phyloP scores from a whole-genome alignment of 2,888 invertebrate species.

The Apodemia duryi region DNA sequence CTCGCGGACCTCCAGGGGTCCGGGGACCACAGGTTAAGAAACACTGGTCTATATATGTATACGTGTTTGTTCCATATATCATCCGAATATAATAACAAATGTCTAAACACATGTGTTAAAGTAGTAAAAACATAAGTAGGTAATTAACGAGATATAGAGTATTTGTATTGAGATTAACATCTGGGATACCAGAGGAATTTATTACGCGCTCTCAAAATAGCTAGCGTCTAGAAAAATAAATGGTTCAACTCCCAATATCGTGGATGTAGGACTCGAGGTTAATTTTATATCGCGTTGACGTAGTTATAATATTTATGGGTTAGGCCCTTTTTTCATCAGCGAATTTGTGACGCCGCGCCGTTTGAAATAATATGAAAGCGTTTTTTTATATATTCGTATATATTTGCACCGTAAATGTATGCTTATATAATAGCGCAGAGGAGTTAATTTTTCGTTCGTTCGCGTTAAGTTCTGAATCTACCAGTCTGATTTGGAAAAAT shows the following conservation, averaged over 20 bases:
- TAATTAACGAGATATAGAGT: neutral
- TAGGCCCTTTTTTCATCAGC: neutral
- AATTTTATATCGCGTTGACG: constrained; percentile 14
- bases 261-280: constrained; percentile 11
- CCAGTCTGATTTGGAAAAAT: too few relatives aligned
- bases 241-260: constrained; percentile 12
- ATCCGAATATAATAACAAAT: constrained; percentile 17
- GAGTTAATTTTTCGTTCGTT: too few relatives aligned
- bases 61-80: neutral
- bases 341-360: neutral
- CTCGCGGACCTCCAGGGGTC: too few relatives aligned
- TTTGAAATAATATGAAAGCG: too few relatives aligned
- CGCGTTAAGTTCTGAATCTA: too few relatives aligned
- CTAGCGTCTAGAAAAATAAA: constrained; percentile 13
- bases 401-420: too few relatives aligned
- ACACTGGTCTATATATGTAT: too few relatives aligned
- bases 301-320: constrained; percentile 4
- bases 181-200: neutral
- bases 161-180: neutral
- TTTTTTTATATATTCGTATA: too few relatives aligned
- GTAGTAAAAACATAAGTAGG: constrained; percentile 6
- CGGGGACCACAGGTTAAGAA: too few relatives aligned
- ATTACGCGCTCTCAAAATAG: neutral
- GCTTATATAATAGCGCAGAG: too few relatives aligned
- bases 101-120: neutral